Base-by-base conservation (phyloP, 1,140 invertebrate genomes). In the Stenopsyche tienmushanensis region DNA sequence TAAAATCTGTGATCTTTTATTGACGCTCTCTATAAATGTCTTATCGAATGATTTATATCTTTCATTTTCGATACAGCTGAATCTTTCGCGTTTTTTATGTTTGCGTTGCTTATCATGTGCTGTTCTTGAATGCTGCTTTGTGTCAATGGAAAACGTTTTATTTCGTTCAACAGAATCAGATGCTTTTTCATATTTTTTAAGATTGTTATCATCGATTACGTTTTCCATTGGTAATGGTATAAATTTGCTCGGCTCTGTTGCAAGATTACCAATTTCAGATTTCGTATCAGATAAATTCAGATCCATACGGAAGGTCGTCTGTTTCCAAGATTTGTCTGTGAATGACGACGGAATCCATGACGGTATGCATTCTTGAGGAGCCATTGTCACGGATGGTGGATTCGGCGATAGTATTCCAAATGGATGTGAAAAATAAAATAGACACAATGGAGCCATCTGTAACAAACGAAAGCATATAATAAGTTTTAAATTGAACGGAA, bases 391-490 rank as follows among this genome's bases (percentile, higher is more conserved):
- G 7, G 69, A 67, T n/a, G 75, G 79, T 10, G 79, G 79, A 67
- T 78, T 77, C 39, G 78, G 77, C 0, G 78, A 80, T 62, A 80
- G 72, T 66, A 81, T 78, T 45, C 78, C 79, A 69, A 81, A 79
- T 25, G 79, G 79, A 66, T 81, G 79, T 44, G 78, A 77, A 72
- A 81, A 81, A 74, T 81, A 81, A 72, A 79, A 81, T 52, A 81
- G 68, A 63, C 79, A 80, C 62, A 81, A 73, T 3, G 79, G 79
- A 21, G 76, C 75, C 60, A 67, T 73, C 79, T 81, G 74, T 21
- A 74, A 74, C 17, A 65, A 69, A 50, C 21, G 59, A 53, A 64
- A 41, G 20, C 13, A 34, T 13, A 34, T 34, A 13, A 7, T 34
- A 34, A 34, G 5, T 13, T 34, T 5, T 7, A 34, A 13, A 34